Evolutionary conservation across 2,113 vertebrate genomes (phyloP).

Genomic region (Pterocles burchelli): DNA sequence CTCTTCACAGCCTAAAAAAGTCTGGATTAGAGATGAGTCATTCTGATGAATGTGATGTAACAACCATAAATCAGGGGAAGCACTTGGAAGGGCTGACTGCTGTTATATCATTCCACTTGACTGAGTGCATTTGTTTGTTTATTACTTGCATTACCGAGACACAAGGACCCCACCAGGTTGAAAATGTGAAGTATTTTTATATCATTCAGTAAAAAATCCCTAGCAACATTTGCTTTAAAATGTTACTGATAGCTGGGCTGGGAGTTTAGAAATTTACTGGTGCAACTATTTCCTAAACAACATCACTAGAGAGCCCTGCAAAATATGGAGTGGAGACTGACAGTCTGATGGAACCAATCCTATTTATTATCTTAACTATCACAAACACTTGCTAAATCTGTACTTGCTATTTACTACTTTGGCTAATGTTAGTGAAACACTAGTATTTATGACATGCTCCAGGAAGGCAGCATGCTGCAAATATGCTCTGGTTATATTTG

Average conservation of each 20-base stretch:
- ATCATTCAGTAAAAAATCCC: neutral
- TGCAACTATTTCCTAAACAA: neutral
- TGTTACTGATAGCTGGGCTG: neutral
- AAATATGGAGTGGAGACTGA: neutral
- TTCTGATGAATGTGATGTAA: conserved; percentile 12
- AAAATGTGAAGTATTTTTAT: conserved; percentile 2
- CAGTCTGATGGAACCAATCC: neutral
- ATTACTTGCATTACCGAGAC: neutral
- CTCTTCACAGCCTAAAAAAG: neutral
- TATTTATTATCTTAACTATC: neutral
- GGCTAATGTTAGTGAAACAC: neutral
- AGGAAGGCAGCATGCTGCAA: neutral
- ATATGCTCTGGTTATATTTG: neutral
- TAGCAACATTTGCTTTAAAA: neutral
- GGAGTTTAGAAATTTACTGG: neutral
- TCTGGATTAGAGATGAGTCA: neutral
- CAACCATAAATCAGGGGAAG: neutral
- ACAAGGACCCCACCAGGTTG: neutral
- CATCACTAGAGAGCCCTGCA: neutral
- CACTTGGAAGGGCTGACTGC: neutral
- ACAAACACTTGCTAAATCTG: neutral
- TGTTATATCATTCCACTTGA: neutral
- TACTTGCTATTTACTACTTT: neutral
- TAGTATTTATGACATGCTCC: neutral
- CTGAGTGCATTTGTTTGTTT: conserved; percentile 1